A percentile compares a stretch with the other conserved stretches of the same genome.
Conservation (phyloP, 2,888 invertebrate genomes). For the Thalpophila matura region DNA sequence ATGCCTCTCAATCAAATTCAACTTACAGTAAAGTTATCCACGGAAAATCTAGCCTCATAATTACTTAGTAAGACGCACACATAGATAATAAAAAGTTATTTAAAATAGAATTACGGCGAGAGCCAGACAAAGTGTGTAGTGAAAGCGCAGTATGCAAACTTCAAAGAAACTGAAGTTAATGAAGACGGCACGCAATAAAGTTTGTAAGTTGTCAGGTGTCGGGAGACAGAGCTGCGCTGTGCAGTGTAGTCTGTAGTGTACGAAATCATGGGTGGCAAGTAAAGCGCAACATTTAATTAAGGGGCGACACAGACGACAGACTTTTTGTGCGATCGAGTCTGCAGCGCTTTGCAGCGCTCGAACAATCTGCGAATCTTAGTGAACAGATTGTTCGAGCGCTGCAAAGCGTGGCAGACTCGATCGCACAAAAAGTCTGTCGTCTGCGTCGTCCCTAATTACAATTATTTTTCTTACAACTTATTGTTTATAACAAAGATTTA, state of each 20-base stretch:
- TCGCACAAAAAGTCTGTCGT: too few species aligned
- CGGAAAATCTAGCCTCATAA: conserved; percentile 33
- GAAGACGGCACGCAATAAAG: conserved; percentile 80
- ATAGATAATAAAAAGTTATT: conserved; percentile 24
- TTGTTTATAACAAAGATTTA: not conserved
- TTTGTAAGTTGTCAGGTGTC: conserved; percentile 75
- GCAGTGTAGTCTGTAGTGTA: conserved; percentile 13
- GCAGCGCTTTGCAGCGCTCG: too few species aligned
- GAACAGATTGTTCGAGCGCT: too few species aligned
- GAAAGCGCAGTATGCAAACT: conserved; percentile 69
- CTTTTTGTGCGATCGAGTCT: too few species aligned
- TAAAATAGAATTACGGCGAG: conserved; percentile 45
- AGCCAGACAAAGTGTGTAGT: conserved; percentile 54
- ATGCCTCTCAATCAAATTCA: conserved; percentile 32
- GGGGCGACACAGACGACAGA: too few species aligned
- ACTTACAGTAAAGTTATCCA: conserved; percentile 33
- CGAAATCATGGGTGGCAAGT: not conserved
- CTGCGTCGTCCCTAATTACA: too few species aligned
- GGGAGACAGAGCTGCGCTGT: conserved; percentile 65
- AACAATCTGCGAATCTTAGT: too few species aligned
- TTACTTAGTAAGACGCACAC: conserved; percentile 14
- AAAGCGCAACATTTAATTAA: conserved; percentile 11
- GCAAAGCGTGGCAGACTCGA: too few species aligned
- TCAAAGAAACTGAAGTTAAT: conserved; percentile 79
- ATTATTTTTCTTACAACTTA: conserved; percentile 14